Evolutionary conservation across 2,888 invertebrate genomes (phyloP).

Genomic region (Drosophila tanythrix): DNA sequence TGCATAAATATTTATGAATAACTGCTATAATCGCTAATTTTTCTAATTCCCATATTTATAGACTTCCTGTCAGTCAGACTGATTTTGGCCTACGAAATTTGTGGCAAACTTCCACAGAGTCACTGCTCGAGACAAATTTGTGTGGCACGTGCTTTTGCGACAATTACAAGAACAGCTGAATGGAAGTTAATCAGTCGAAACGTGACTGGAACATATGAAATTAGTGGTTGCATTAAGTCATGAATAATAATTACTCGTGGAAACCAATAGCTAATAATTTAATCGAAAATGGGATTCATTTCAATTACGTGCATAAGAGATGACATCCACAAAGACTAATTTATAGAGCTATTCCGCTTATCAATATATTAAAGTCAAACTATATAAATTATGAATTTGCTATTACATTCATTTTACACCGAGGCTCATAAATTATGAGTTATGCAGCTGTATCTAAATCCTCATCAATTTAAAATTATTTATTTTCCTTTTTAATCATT

Average conservation of each 20-base stretch:
- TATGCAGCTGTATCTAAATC: background rate
- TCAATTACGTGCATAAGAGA: background rate
- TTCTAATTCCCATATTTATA: slow-evolving; percentile 42
- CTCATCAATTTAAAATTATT: slow-evolving; percentile 1
- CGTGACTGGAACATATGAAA: slow-evolving; percentile 17
- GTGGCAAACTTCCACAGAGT: slow-evolving; percentile 26
- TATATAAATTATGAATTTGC: background rate
- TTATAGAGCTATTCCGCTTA: background rate
- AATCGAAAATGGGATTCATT: background rate
- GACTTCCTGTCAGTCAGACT: background rate
- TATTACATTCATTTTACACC: background rate
- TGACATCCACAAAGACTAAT: background rate
- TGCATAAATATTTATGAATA: slow-evolving; percentile 65
- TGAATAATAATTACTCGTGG: background rate
- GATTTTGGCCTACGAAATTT: background rate
- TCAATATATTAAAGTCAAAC: background rate
- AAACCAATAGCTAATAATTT: background rate
- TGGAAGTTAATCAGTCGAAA: slow-evolving; percentile 1
- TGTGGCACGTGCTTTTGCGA: slow-evolving; percentile 30
- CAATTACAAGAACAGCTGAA: slow-evolving; percentile 20
- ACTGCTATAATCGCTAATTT: slow-evolving; percentile 33
- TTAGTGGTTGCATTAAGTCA: background rate
- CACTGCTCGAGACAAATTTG: slow-evolving; percentile 31
- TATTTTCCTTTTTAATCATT: slow-evolving; percentile 2
- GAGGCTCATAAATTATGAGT: background rate